phyloP scores from a whole-genome alignment of 2,888 invertebrate species.

The Phengaris arion region DNA sequence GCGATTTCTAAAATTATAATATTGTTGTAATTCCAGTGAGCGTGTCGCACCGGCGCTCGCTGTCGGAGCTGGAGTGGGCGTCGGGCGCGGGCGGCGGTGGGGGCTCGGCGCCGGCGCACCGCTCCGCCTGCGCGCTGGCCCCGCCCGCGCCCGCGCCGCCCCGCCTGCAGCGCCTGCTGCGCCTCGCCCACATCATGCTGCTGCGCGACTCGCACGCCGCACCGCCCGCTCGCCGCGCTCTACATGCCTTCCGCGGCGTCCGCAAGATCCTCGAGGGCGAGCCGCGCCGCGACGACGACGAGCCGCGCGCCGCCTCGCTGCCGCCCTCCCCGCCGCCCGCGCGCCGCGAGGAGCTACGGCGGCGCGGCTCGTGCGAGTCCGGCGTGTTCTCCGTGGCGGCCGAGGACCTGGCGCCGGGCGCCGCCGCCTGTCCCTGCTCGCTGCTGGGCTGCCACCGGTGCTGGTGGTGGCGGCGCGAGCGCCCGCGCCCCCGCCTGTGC shows the following conservation, averaged over 20 bases:
- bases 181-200: constrained; percentile 92
- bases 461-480: constrained; percentile 59
- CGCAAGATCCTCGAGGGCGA: constrained; percentile 88
- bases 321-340: constrained; percentile 64
- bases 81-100: constrained; percentile 54
- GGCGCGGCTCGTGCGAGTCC: constrained; percentile 92
- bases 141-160: constrained; percentile 51
- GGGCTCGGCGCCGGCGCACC: constrained; percentile 40
- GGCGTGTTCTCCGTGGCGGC: constrained; percentile 94
- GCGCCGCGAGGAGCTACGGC: constrained; percentile 54
- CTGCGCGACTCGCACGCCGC: constrained; percentile 90
- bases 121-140: constrained; percentile 43
- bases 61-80: constrained; percentile 84
- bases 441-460: constrained; percentile 69
- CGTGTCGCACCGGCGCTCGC: constrained; percentile 85
- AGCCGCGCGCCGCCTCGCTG: constrained; percentile 58
- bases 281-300: constrained; percentile 50
- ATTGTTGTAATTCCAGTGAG: not conserved
- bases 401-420: constrained; percentile 81
- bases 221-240: constrained; percentile 83
- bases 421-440: constrained; percentile 67
- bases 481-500: constrained; percentile 47
- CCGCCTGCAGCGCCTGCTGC: constrained; percentile 77
- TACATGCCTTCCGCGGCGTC: constrained; percentile 88
- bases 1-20: no score